phyloP scores from a whole-genome alignment of 2,113 vertebrate genomes.

The Istiophorus platypterus region DNA sequence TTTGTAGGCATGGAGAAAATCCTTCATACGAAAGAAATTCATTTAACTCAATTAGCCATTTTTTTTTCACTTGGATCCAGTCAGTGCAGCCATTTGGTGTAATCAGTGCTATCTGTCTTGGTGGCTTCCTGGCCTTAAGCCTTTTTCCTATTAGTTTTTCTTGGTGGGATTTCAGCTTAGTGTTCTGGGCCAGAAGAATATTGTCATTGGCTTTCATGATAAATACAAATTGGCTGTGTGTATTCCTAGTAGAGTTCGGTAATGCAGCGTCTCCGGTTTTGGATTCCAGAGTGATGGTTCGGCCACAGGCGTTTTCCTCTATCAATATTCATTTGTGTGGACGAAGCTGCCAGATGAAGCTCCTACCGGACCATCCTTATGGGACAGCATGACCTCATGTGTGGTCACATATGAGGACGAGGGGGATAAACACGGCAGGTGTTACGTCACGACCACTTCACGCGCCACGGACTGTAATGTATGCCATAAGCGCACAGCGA shows the following conservation, averaged over 20 bases:
- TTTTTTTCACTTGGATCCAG: conserved; percentile 31
- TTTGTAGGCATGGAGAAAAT: conserved; percentile 23
- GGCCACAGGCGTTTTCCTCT: conserved; percentile 42
- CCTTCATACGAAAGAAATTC: conserved; percentile 45
- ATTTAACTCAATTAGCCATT: conserved; percentile 55
- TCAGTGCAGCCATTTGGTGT: conserved; percentile 51
- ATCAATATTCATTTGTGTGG: conserved; percentile 66
- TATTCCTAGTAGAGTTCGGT: conserved; percentile 46
- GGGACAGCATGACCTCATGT: conserved; percentile 19
- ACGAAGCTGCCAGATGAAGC: conserved; percentile 14
- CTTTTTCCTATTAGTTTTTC: conserved; percentile 59
- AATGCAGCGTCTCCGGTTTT: conserved; percentile 30
- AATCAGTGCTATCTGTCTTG: conserved; percentile 71
- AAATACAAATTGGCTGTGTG: conserved; percentile 51
- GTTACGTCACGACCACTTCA: not conserved
- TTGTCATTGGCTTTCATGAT: conserved; percentile 49
- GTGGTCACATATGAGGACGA: not conserved
- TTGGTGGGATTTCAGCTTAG: conserved; percentile 44
- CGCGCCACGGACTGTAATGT: not conserved
- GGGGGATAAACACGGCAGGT: conserved; percentile 8
- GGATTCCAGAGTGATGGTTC: conserved; percentile 35
- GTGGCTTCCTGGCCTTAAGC: conserved; percentile 43
- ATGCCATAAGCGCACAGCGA: not conserved
- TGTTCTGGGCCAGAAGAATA: conserved; percentile 26
- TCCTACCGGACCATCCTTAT: not conserved